Evolutionary conservation across 53 echinoderm and acorn worm species (phyloP), one percentile per base, ranked within the genome.

Genomic region (Apostichopus leukothele): DNA sequence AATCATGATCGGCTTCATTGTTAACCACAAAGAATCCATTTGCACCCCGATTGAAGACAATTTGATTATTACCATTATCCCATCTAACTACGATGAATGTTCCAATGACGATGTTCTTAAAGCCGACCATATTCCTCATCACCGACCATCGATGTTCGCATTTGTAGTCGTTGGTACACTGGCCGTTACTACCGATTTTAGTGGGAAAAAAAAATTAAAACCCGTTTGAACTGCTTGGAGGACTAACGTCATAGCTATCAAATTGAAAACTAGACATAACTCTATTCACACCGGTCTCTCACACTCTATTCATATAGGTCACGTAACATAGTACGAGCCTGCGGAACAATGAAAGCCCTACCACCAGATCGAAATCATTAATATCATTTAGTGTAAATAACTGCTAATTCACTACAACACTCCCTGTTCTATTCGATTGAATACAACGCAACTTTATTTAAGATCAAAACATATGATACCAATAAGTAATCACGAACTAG

Each of bases 181-280:
- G 83, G 54, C 80, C 83, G 73, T 95, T 88, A 5, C 90, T 50
- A 55, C 89, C 23, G 75, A 95, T 89, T 50, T 57, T 63, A 23
- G 89, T 86, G 1, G 91, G n/a, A n/a, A n/a, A 87, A 0, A 89
- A 26, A 9, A 89, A 25, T 1, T 93, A 75, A 75, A 88, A 77
- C 16, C 91, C 89, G 20, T 81, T 75, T 5, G 53, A 53, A 74
- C 91, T 91, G 9, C 55, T 57, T 81, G 61, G 61, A 13, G 94
- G 94, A 9, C 92, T 91, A 55, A 89, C 89, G 39, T 84, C 55
- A 39, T 89, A 83, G 6, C 39, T 76, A 14, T 81, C 59, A 59
- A 94, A 95, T 76, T 26, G 50, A 89, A 90, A 97, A 74, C 98
- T 97, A 80, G 94, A 95, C 98, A 97, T 97, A 18, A 97, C 75